phyloP scores from a whole-genome alignment of 2,113 vertebrate species.

The Alosa alosa region DNA sequence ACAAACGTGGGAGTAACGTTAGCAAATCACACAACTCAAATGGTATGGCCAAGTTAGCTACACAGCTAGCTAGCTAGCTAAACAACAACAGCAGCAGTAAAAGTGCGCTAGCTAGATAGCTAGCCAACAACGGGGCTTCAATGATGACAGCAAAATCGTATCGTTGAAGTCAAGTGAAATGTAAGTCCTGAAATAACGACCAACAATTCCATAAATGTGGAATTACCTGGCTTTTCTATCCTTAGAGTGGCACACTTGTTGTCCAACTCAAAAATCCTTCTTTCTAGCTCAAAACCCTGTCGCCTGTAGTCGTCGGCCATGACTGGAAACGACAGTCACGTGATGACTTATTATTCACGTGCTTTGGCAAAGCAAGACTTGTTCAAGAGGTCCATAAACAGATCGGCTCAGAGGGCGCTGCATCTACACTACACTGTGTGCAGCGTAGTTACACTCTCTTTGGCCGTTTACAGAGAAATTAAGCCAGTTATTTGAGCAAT shows the following conservation, averaged over 20 bases:
- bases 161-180: not conserved
- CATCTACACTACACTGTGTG: too few relatives aligned
- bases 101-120: slow-evolving; percentile 19
- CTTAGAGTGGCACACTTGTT: slow-evolving; percentile 72
- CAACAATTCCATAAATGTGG: not conserved
- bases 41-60: not conserved
- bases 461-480: too few relatives aligned
- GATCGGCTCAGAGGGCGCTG: not conserved
- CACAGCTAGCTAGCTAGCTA: slow-evolving; percentile 38
- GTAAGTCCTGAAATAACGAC: not conserved
- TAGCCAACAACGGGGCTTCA: slow-evolving; percentile 21
- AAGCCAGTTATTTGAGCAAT: too few relatives aligned
- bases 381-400: not conserved
- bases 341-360: slow-evolving; percentile 68
- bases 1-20: not conserved
- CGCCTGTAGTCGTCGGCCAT: slow-evolving; percentile 80
- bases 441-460: too few relatives aligned
- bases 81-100: slow-evolving; percentile 20
- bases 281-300: slow-evolving; percentile 77
- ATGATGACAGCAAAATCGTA: slow-evolving; percentile 5
- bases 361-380: slow-evolving; percentile 39
- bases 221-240: slow-evolving; percentile 73
- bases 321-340: slow-evolving; percentile 71
- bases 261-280: slow-evolving; percentile 77
- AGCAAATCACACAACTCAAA: not conserved